Evolutionary conservation across 2,797 vertebrate species (phyloP).

Genomic region (Taenioides sp.): DNA sequence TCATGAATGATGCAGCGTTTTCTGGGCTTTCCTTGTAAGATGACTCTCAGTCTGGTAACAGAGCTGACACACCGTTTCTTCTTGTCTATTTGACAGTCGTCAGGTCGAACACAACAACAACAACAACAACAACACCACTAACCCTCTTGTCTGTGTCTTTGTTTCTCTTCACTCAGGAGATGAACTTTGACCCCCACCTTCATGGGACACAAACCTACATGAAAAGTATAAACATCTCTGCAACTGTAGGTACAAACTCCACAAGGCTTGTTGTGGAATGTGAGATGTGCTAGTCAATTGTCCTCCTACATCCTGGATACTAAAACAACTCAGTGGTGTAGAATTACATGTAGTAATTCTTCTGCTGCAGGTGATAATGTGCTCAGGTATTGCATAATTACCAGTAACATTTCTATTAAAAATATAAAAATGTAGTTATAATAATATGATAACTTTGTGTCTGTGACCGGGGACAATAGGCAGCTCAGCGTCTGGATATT

Average conservation of each 20-base stretch:
- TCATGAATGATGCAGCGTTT: conserved; percentile 44
- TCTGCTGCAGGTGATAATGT: not conserved
- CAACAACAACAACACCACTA: conserved; percentile 8
- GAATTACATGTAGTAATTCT: conserved; percentile 26
- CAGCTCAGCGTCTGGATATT: conserved; percentile 5
- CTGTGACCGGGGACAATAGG: conserved; percentile 1
- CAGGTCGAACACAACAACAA: conserved; percentile 20
- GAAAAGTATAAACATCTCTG: conserved; percentile 27
- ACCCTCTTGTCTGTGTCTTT: conserved; percentile 17
- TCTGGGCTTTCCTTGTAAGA: conserved; percentile 46
- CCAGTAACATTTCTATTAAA: not conserved
- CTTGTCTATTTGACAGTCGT: conserved; percentile 25
- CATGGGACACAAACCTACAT: conserved; percentile 32
- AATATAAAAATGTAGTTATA: not conserved
- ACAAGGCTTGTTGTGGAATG: conserved; percentile 2
- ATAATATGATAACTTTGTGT: not conserved
- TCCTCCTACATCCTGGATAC: conserved; percentile 29
- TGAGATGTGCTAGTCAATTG: conserved; percentile 15
- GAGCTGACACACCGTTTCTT: not conserved
- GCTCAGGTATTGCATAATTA: not conserved
- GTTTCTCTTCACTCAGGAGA: conserved; percentile 42
- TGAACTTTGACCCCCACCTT: conserved; percentile 39
- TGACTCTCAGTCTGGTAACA: conserved; percentile 4
- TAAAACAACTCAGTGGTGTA: conserved; percentile 28
- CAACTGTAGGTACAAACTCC: conserved; percentile 11